Evolutionary conservation across 2,888 invertebrate genomes (phyloP), one percentile per base, ranked within the genome.

Genomic region (Alsophila aescularia): DNA sequence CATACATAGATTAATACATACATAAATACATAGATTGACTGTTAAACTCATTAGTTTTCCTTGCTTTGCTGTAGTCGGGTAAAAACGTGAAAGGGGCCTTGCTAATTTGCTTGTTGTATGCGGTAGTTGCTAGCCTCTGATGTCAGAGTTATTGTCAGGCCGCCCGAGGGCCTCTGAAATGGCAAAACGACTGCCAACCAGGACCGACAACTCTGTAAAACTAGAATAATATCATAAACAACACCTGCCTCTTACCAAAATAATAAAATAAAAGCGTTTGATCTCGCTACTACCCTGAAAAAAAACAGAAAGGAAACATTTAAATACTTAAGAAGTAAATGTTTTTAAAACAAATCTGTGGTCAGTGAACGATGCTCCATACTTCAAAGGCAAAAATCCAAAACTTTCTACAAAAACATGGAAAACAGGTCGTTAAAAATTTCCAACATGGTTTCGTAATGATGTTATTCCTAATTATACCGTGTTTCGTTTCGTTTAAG

Each of bases 371-470:
- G 24, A 29, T 41, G 44, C 29, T 42, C 35, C 56, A 57, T 51
- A 69, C 67, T 69, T 70, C 70, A 69, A 69, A 69, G 66, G 36
- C 52, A 66, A 61, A 51, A 43, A 54, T 61, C 58, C 60, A 53
- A 52, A 65, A 51, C 45, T 52, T 56, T 56, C 41, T 51, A 49
- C 40, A 45, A 18, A 7, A 55, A 48, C 39, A 48, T 45, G 27
- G 16, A 43, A 49, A 52, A 50, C 52, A 50, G 42, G 42, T 62
- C 56, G 45, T 62, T 59, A 51, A 40, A 49, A 50, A 48, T 58
- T 62, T 57, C 15, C 37, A 55, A 39, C 50, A 27, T 34, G 10
- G 27, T 34, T 53, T 37, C 27, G 34, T 52, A 51, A 62, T 51
- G 45, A 40, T 48, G 48, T 51, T 63, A 42, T 57, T 58, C 45